Evolutionary conservation across 2,113 vertebrate genomes (phyloP).

Genomic region (Dunckerocampus dactyliophorus): DNA sequence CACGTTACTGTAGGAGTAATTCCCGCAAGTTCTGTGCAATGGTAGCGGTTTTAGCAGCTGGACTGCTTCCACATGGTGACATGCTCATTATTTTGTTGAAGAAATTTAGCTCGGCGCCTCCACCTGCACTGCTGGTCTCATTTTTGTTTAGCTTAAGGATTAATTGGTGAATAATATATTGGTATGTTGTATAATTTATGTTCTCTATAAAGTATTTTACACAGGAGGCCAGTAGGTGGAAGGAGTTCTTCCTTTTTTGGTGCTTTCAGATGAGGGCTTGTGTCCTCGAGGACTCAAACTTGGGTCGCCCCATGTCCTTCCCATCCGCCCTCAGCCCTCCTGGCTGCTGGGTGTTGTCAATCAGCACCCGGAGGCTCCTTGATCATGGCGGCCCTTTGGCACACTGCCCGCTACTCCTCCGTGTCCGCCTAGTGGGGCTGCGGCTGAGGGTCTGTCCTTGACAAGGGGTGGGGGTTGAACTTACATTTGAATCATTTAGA

Average conservation of each 20-base stretch:
- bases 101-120: too few relatives aligned
- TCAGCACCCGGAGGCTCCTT: slow-evolving; percentile 59
- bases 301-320: slow-evolving; percentile 50
- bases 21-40: too few relatives aligned
- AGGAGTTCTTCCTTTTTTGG: slow-evolving; percentile 20
- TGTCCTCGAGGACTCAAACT: slow-evolving; percentile 39
- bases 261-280: not conserved
- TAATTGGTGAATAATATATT: too few relatives aligned
- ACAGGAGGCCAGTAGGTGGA: too few relatives aligned
- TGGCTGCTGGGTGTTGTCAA: slow-evolving; percentile 67
- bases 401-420: slow-evolving; percentile 42
- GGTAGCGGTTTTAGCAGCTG: too few relatives aligned
- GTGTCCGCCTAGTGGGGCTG: slow-evolving; percentile 46
- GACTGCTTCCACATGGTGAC: too few relatives aligned
- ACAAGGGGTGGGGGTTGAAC: slow-evolving; percentile 31
- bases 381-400: slow-evolving; percentile 61
- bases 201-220: too few relatives aligned
- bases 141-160: too few relatives aligned
- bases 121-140: too few relatives aligned
- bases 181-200: too few relatives aligned
- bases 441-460: slow-evolving; percentile 41
- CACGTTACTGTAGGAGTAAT: too few relatives aligned
- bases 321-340: slow-evolving; percentile 38
- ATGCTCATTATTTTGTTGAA: too few relatives aligned
- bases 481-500: slow-evolving; percentile 1